Base-by-base conservation (phyloP, 1,140 invertebrate genomes). In the Lysiphlebus fabarum region DNA sequence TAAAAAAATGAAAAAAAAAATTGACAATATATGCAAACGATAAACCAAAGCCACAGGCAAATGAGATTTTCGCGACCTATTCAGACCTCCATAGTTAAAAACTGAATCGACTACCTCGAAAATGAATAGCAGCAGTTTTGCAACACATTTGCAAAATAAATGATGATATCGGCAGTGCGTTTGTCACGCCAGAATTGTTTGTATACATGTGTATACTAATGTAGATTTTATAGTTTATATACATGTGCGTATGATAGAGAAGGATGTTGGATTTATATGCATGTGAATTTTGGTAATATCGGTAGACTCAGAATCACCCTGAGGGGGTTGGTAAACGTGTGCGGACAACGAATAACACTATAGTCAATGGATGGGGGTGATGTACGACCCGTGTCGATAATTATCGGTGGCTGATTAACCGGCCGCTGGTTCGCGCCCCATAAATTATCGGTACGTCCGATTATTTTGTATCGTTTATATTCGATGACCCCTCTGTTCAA, bases 381-480 rank as follows among this genome's bases (percentile, higher is more conserved):
- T 78, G 74, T 77, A 79, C 73, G 74, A 72, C 69, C 71, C 71
- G 71, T 75, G 74, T 78, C 76, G 77, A 78, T 78, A 80, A 80
- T 80, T 80, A 80, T 79, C 76, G 76, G 75, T 74, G 78, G 76
- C 77, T 79, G 78, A 79, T 80, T 79, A 80, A 79, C 77, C 76
- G 75, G 75, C 70, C 70, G 72, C 71, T 68, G 76, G 72, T 79
- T 80, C 76, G 76, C 78, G 76, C 76, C 71, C 77, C 77, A 80
- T 80, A 79, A 80, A 72, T 80, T 75, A 77, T 70, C 17, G 17
- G 17, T 67, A 69, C 68, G 70, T 77, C 73, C 76, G 76, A 80
- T 80, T 80, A 78, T 80, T 80, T 78, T 77, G 70, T 69, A 69
- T 73, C 70, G 70, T 74, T 65, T 69, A 65, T 70, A 65, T 70